Conservation (phyloP, 2,113 vertebrate species). For the Clarias gariepinus region DNA sequence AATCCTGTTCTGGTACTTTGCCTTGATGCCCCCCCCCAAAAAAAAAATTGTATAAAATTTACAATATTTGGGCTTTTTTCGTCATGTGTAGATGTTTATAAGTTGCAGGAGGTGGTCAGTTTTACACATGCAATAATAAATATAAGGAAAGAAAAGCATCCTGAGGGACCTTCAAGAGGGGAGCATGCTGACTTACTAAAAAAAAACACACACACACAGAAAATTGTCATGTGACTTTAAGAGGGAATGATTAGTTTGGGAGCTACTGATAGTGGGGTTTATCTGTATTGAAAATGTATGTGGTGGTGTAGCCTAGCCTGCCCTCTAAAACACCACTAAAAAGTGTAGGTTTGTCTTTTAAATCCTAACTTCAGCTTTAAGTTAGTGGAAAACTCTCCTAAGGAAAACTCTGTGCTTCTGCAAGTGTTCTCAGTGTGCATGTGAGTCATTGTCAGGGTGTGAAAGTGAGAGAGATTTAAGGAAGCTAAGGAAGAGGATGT, state of each 20-base stretch:
- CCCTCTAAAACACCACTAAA: too few species aligned
- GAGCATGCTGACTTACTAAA: background rate
- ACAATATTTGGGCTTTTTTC: slow-evolving; percentile 55
- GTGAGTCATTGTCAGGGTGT: slow-evolving; percentile 55
- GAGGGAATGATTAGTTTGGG: background rate
- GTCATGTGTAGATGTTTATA: slow-evolving; percentile 52
- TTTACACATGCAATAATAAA: slow-evolving; percentile 60
- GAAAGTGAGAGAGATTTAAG: slow-evolving; percentile 71
- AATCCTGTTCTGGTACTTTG: background rate
- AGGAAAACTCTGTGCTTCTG: background rate
- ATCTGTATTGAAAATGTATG: too few species aligned
- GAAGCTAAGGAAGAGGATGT: slow-evolving; percentile 74
- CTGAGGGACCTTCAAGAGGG: background rate
- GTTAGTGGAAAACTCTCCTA: background rate
- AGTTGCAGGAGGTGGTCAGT: slow-evolving; percentile 61
- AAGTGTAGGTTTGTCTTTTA: background rate
- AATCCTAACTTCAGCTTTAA: background rate
- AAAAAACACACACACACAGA: background rate
- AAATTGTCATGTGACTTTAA: background rate
- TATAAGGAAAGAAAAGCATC: background rate
- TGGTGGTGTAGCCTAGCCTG: background rate
- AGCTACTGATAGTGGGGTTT: background rate
- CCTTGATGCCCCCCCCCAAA: background rate
- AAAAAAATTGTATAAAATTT: background rate
- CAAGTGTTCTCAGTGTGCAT: slow-evolving; percentile 28